Percentiles rank a stretch among this genome's conserved stretches.
phyloP scores from a whole-genome alignment of 1,140 invertebrate species.

The Araneus ventricosus region DNA sequence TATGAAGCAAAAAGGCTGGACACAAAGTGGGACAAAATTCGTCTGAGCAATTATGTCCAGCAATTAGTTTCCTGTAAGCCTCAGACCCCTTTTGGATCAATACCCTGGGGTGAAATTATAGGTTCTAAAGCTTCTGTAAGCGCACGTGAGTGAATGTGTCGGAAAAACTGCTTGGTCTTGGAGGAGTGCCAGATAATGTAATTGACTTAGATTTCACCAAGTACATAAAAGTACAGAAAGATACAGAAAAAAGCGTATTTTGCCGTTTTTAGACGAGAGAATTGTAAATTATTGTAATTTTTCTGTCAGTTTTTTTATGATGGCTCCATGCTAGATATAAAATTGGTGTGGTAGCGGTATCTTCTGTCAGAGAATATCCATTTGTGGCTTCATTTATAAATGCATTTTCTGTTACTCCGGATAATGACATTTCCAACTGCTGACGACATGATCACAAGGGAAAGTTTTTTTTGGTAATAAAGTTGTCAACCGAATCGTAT shows the following conservation, averaged over 20 bases:
- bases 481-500: neutral
- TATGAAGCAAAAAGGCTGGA: neutral
- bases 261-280: neutral
- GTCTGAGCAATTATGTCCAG: conserved; percentile 5
- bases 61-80: conserved; percentile 11
- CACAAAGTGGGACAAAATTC: neutral
- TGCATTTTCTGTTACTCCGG: neutral
- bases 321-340: neutral
- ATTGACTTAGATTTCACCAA: conserved; percentile 27
- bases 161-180: neutral
- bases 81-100: neutral
- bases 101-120: conserved; percentile 32
- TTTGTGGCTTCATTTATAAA: neutral
- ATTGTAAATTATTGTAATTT: conserved; percentile 54
- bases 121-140: conserved; percentile 29
- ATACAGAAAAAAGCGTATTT: neutral
- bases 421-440: neutral
- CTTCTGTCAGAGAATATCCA: neutral
- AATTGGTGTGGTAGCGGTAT: neutral
- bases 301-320: neutral
- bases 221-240: conserved; percentile 14
- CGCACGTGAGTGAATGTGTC: neutral
- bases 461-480: neutral
- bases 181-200: conserved; percentile 31
- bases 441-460: neutral